Evolutionary conservation across 2,797 vertebrate species (phyloP), one percentile per base, ranked within the genome.

Genomic region (Alauda arvensis): DNA sequence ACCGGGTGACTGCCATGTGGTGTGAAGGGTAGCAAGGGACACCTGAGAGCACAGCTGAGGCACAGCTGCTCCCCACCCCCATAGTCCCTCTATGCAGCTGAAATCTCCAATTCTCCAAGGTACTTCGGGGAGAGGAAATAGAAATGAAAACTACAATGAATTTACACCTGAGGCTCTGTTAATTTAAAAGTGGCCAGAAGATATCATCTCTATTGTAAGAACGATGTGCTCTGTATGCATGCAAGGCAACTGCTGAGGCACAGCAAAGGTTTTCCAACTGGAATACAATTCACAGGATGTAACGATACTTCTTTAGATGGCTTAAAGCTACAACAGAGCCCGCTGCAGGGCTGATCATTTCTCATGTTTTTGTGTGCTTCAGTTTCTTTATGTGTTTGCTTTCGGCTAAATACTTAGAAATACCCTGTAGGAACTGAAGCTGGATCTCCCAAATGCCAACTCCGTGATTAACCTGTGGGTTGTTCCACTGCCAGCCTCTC

Each of bases 1-100:
- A 6, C 2, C 2, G 2, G 33, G 29, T 1, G 3, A 57, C 39
- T 18, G 25, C 29, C 28, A 3, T 0, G 0, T 4, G 0, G 4
- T 17, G 18, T 12, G 40, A 74, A 67, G 59, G 37, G 45, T 1
- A 46, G 53, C 51, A 59, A 57, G 55, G 40, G 60, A 87, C 37
- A 71, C 12, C 40, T 9, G 13, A 40, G 29, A 60, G 42, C 40
- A 57, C 20, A 69, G 67, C 33, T 8, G 37, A 77, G 24, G 37
- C 17, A 74, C 1, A 3, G 51, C 39, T 72, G 34, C 24, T 21
- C 29, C 25, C 24, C 21, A 24, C 25, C n/a, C 11, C 1, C 28
- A 4, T 6, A 40, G 14, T 18, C 46, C n/a, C 40, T 65, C 79
- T 13, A 10, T 3, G 20, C 33, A 17, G 51, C 17, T 61, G 34